phyloP scores from a whole-genome alignment of 2,113 vertebrate species.

The Corythaixoides concolor region DNA sequence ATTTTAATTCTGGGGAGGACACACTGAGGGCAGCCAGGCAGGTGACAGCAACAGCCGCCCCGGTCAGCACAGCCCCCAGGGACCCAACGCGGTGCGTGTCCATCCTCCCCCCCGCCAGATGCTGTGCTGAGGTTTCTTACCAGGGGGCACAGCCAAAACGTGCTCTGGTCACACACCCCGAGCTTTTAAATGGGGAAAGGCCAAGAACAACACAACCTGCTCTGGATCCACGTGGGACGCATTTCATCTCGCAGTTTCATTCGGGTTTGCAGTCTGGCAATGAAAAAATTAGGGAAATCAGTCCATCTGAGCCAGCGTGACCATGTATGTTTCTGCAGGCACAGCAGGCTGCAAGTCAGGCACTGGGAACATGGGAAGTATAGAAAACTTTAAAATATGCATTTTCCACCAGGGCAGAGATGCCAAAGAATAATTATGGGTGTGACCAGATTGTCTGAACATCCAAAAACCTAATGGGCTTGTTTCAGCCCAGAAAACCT shows the following conservation, averaged over 20 bases:
- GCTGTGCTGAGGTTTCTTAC: not conserved
- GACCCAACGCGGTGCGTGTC: accelerated
- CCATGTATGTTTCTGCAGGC: not conserved
- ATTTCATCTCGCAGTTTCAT: not conserved
- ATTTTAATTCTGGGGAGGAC: not conserved
- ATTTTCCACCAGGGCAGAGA: not conserved
- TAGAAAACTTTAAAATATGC: not conserved
- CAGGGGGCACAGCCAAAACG: not conserved
- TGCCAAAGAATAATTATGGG: not conserved
- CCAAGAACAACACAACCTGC: not conserved
- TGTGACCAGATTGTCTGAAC: not conserved
- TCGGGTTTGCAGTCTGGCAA: not conserved
- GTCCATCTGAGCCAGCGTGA: not conserved
- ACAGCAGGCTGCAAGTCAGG: not conserved
- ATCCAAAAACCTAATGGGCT: not conserved
- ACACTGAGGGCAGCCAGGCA: not conserved
- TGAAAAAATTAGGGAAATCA: not conserved
- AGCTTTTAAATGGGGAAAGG: not conserved
- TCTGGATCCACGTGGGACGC: not conserved
- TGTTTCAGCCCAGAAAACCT: not conserved
- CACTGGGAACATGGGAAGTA: not conserved
- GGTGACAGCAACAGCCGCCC: not conserved
- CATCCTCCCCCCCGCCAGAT: not conserved
- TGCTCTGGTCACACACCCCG: not conserved
- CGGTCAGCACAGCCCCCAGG: accelerated